A percentile compares a stretch with the other conserved stretches of the same genome.
These are phyloP conservation scores for Miichthys miiuy DNA, from an alignment of 2,797 vertebrate species.

Conservation along the genomic window DNA sequence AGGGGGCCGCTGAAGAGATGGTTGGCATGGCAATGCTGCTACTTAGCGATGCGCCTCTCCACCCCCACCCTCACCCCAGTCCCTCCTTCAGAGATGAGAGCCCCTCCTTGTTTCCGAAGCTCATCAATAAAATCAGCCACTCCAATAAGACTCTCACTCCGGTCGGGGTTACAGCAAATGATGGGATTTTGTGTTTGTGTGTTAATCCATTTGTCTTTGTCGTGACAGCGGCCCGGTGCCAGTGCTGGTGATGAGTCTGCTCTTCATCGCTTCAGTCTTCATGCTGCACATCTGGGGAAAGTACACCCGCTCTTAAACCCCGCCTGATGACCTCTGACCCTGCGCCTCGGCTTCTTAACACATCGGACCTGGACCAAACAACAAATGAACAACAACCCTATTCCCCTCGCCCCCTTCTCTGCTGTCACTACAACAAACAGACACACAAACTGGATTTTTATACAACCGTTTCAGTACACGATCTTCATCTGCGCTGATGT, in stretches of 20 bases:
- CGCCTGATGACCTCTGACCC: conserved; percentile 68
- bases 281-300: conserved; percentile 99
- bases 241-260: conserved; percentile 98
- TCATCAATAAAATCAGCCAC: conserved; percentile 82
- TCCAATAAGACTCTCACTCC: conserved; percentile 40
- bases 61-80: conserved; percentile 41
- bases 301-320: conserved; percentile 95
- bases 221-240: conserved; percentile 94
- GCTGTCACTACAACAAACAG: conserved; percentile 51
- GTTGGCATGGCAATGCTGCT: conserved; percentile 86
- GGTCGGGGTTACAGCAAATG: conserved; percentile 42
- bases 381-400: conserved; percentile 66
- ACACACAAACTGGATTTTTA: conserved; percentile 54
- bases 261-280: conserved; percentile 99
- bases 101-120: conserved; percentile 80
- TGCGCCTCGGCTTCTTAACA: conserved; percentile 81
- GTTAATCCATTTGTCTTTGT: conserved; percentile 59
- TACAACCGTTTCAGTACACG: conserved; percentile 22
- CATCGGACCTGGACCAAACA: conserved; percentile 94
- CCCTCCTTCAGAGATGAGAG: conserved; percentile 79
- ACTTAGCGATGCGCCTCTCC: conserved; percentile 74
- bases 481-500: conserved; percentile 38
- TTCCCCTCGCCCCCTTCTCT: conserved; percentile 16
- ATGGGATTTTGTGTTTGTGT: conserved; percentile 33
- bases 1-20: conserved; percentile 69